Percentiles rank a stretch among this genome's conserved stretches.
Conservation (phyloP, 1,140 invertebrate genomes). For the Cydia strobilella region DNA sequence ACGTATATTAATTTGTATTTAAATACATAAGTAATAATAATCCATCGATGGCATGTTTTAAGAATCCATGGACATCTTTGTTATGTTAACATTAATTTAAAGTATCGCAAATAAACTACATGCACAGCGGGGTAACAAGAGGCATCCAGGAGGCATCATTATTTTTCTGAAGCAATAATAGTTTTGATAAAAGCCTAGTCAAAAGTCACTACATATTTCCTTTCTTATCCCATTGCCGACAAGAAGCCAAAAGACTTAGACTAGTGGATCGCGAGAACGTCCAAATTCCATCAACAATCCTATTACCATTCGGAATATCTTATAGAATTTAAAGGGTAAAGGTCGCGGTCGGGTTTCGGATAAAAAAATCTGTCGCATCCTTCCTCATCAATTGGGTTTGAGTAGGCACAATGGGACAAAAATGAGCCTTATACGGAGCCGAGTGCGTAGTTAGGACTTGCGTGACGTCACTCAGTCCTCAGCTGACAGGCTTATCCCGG, state of each 20-base stretch:
- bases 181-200: neutral
- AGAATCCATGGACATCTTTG: constrained; percentile 3
- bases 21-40: neutral
- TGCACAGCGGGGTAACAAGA: neutral
- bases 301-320: neutral
- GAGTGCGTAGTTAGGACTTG: constrained; percentile 24
- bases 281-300: constrained; percentile 17
- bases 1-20: neutral
- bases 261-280: neutral
- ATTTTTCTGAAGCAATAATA: neutral
- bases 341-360: neutral
- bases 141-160: neutral
- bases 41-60: neutral
- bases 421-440: constrained; percentile 28
- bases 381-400: constrained; percentile 14
- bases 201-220: neutral
- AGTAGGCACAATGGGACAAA: constrained; percentile 21
- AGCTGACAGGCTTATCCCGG: constrained; percentile 46
- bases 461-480: constrained; percentile 13
- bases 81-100: neutral
- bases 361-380: constrained; percentile 27
- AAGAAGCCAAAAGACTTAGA: neutral
- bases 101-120: neutral
- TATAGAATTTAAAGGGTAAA: constrained; percentile 22
- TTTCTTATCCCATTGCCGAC: neutral